Conservation (phyloP, 2,797 vertebrate species). For the Balearica regulorum region DNA sequence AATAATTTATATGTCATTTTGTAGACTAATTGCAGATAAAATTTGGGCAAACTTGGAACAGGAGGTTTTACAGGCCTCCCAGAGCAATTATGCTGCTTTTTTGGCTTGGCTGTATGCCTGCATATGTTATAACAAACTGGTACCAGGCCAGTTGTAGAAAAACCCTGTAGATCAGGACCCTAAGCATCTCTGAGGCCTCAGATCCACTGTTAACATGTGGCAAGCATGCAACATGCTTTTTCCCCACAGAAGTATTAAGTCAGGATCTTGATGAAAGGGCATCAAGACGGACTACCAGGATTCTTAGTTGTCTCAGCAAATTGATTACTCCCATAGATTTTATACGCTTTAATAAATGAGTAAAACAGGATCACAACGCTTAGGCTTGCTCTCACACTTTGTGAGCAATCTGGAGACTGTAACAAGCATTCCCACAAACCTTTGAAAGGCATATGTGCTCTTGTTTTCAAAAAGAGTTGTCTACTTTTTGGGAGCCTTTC, state of each 20-base stretch:
- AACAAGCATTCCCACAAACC: slow-evolving; percentile 71
- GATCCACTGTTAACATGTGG: neutral
- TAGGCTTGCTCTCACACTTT: neutral
- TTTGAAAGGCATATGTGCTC: slow-evolving; percentile 87
- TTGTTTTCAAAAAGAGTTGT: slow-evolving; percentile 85
- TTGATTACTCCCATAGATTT: neutral
- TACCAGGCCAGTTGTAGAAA: neutral
- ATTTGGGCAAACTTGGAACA: neutral
- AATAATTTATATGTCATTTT: slow-evolving; percentile 1
- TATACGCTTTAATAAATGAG: neutral
- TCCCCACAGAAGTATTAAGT: neutral
- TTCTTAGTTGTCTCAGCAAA: neutral
- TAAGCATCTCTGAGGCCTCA: neutral
- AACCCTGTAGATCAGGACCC: neutral
- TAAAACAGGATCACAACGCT: neutral
- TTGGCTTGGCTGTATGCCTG: slow-evolving; percentile 2
- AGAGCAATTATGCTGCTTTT: slow-evolving; percentile 10
- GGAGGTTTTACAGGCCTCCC: slow-evolving; percentile 1
- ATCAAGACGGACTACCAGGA: neutral
- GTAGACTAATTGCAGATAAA: slow-evolving; percentile 30
- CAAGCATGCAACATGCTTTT: neutral
- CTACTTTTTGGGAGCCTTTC: slow-evolving; percentile 66
- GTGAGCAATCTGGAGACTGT: neutral
- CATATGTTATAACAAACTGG: neutral
- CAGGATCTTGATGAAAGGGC: neutral